phyloP scores from a whole-genome alignment of 1,140 invertebrate species.

The Neodiprion lecontei region DNA sequence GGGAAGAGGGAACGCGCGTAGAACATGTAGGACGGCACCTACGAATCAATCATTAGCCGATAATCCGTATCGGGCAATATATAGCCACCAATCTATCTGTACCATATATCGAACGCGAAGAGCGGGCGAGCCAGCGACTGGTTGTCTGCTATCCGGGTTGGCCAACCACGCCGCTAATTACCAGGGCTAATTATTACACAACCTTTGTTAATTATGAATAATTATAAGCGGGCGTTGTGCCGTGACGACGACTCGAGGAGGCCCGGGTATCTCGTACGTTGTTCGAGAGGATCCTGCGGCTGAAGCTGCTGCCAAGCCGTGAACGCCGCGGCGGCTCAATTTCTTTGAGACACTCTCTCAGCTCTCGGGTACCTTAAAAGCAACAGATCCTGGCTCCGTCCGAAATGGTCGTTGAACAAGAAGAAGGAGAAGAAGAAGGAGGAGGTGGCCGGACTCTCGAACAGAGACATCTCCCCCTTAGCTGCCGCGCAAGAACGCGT shows the following conservation, averaged over 20 bases:
- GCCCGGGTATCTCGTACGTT: neutral
- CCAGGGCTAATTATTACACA: slow-evolving; percentile 36
- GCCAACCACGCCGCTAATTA: slow-evolving; percentile 30
- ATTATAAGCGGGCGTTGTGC: slow-evolving; percentile 23
- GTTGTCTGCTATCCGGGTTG: neutral
- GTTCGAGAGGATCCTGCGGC: neutral
- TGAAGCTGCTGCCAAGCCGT: slow-evolving; percentile 6
- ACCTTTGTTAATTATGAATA: slow-evolving; percentile 37
- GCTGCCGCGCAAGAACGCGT: neutral
- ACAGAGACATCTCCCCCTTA: slow-evolving; percentile 10
- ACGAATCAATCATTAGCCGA: neutral
- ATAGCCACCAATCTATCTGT: slow-evolving; percentile 11
- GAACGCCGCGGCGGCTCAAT: slow-evolving; percentile 32
- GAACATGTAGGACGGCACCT: neutral
- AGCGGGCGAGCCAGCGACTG: neutral
- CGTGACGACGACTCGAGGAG: neutral
- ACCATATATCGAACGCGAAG: neutral
- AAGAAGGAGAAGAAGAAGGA: slow-evolving; percentile 21
- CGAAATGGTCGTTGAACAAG: slow-evolving; percentile 20
- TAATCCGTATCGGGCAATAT: slow-evolving; percentile 8
- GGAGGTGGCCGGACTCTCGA: slow-evolving; percentile 1
- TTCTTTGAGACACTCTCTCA: slow-evolving; percentile 17
- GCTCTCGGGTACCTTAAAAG: slow-evolving; percentile 14
- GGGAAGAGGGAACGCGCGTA: neutral
- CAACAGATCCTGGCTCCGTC: slow-evolving; percentile 14